Conservation (phyloP, 2,888 invertebrate species). For the Amiota communis region DNA sequence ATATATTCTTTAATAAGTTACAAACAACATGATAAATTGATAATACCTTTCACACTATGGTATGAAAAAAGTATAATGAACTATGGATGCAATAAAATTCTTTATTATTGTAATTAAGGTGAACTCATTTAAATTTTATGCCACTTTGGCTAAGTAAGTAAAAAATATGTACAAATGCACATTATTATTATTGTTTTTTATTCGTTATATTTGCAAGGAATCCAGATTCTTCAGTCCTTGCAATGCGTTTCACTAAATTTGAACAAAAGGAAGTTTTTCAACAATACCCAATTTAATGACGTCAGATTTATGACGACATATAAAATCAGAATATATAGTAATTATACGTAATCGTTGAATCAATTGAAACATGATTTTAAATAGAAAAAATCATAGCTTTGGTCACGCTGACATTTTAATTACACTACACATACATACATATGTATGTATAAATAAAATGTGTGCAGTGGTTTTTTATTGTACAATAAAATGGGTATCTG, state of each 20-base stretch:
- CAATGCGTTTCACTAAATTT: no score
- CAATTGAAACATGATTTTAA: neutral
- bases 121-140: slow-evolving; percentile 55
- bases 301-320: neutral
- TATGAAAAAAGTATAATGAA: no score
- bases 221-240: no score
- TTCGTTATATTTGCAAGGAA: neutral
- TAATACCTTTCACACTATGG: no score
- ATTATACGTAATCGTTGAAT: neutral
- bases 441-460: neutral
- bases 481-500: no score
- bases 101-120: slow-evolving; percentile 55
- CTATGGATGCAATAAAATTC: no score
- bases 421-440: neutral
- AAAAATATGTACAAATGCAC: neutral
- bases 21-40: no score
- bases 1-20: no score
- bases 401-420: neutral
- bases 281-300: no score
- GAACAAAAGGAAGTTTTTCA: no score
- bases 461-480: neutral
- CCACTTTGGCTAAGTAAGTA: slow-evolving; percentile 47
- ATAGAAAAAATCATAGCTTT: slow-evolving; percentile 7
- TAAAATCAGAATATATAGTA: no score
- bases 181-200: slow-evolving; percentile 10